Base-by-base conservation (phyloP, 53 echinoderm and acorn worm genomes). In the Stichopus horrens region DNA sequence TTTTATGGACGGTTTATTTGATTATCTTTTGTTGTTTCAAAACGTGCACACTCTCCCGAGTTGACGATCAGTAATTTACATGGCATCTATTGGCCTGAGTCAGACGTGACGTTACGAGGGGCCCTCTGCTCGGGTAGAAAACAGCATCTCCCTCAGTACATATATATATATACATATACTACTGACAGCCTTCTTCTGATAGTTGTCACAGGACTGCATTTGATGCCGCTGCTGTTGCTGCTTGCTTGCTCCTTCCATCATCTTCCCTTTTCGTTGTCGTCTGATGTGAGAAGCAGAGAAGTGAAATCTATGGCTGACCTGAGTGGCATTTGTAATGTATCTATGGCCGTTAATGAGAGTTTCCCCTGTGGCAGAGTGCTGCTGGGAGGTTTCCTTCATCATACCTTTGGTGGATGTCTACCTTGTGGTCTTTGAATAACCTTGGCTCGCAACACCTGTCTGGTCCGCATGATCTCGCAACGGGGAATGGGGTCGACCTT, bases 261-360 rank as follows among this genome's bases (percentile, higher is more conserved):
- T 71, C 71, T 19, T 63, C 63, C 63, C 63, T 63, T 9, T 63
- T 63, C 13, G 63, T 63, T 14, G 63, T 63, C 13, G 59, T 9
- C 71, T 71, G 71, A 71, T 20, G 53, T 56, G 5, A 16, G 21
- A 56, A 81, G 18, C 56, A 81, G 58, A 56, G 20, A 55, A 18
- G 81, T 81, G 20, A 56, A 20, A 13, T 81, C 18, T 52, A 53
- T 77, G 77, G 56, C 58, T 81, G 81, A 81, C 81, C 81, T 53
- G 56, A 58, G 56, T 81, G 81, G 81, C 81, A 81, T 81, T 81
- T 81, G 81, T 81, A 81, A 81, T 81, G 21, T 81, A 81, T 81
- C 81, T 71, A 71, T 71, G 11, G 9, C 21, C 11, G 18, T 57
- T 81, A 81, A 81, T 81, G 81, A 81, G 79, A 79, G 71, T n/a